Base-by-base conservation (phyloP, 2,113 vertebrate species). In the Cyprinodon tularosa region DNA sequence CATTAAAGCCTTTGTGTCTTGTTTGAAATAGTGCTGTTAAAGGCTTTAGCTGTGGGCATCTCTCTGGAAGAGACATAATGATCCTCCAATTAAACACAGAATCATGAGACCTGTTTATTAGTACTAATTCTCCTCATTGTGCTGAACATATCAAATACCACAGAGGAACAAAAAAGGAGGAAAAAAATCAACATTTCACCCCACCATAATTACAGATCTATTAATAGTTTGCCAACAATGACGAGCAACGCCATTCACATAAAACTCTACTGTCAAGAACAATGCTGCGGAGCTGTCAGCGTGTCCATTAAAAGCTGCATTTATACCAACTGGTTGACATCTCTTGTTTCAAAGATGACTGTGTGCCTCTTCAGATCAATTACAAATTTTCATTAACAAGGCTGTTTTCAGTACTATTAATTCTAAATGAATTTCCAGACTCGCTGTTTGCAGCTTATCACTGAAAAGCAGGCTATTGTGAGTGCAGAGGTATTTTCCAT, bases 221-320 rank as follows among this genome's bases (percentile, higher is more conserved):
- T 94, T 94, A 93, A 93, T 94, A 91, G 89, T 92, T 92, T 89
- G 87, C 85, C 88, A 93, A 93, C 91, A 93, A 85, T 93, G 92
- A 93, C 86, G 87, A 86, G 88, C 60, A 75, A 62, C 83, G 82
- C 85, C 88, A 86, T 93, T 94, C 75, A 87, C 88, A 90, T 92
- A 62, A 86, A 89, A 92, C 92, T 78, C 88, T 62, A 75, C 84
- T 89, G 91, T 92, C 91, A 91, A 84, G 88, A 89, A 93, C 91
- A 92, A 93, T 90, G 80, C 85, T 14, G 57, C 62, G 66, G 84
- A 83, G 84, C 84, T 88, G 89, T 91, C 82, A 82, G 82, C 60
- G 82, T 88, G 71, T 86, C 92, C 93, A 94, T 94, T 94, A 94
- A 92, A 85, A 63, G 44, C 78, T 72, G 76, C 89, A 86, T 93